phyloP scores from a whole-genome alignment of 2,888 invertebrate species.

The Liopterus haemorrhoidalis region DNA sequence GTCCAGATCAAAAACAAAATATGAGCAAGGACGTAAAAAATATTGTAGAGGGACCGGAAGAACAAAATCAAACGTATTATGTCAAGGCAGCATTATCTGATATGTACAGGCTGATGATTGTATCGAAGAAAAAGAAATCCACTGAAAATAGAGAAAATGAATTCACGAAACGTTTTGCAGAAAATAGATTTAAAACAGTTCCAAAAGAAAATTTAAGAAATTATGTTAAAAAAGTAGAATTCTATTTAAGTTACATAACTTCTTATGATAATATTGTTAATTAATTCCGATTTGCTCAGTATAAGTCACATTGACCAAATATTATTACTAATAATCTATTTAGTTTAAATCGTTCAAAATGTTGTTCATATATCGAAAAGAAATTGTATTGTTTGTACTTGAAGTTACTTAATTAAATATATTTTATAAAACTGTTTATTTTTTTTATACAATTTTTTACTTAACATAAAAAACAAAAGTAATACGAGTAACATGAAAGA shows the following conservation, averaged over 20 bases:
- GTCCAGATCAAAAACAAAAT: constrained; percentile 51
- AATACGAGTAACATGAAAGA: no score
- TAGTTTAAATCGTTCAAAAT: no score
- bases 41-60: constrained; percentile 57
- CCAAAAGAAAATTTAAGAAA: constrained; percentile 52
- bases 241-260: constrained; percentile 60
- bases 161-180: constrained; percentile 55
- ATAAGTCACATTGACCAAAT: no score
- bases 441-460: no score
- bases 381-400: no score
- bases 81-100: constrained; percentile 64
- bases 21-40: constrained; percentile 57
- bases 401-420: no score
- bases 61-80: constrained; percentile 51
- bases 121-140: constrained; percentile 43
- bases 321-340: no score
- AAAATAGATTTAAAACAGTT: constrained; percentile 49
- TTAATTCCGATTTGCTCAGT: no score
- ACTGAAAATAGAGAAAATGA: constrained; percentile 34
- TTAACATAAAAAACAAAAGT: no score
- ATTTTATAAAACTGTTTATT: no score
- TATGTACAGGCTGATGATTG: constrained; percentile 50
- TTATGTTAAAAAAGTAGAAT: constrained; percentile 63
- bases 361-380: no score
- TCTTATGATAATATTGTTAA: no score